Evolutionary conservation across 1,140 invertebrate genomes (phyloP).

Genomic region (Heterodera carotae): DNA sequence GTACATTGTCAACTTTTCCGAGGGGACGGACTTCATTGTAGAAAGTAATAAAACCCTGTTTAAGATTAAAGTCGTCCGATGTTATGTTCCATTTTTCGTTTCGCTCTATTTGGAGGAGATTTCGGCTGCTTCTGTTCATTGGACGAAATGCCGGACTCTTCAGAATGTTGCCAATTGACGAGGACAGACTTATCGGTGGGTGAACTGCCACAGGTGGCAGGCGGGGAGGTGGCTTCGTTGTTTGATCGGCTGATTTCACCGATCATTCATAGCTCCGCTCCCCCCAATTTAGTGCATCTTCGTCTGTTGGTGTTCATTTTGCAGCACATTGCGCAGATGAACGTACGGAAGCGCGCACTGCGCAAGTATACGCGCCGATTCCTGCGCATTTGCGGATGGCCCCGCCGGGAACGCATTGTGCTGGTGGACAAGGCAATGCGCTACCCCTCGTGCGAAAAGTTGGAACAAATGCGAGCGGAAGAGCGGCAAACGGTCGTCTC

Average conservation of each 20-base stretch:
- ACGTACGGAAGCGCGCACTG: slow-evolving; percentile 13
- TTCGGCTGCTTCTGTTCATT: slow-evolving; percentile 7
- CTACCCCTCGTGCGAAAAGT: background rate
- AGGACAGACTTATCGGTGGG: slow-evolving; percentile 11
- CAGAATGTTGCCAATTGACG: slow-evolving; percentile 23
- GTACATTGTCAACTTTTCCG: too few species aligned
- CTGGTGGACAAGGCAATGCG: slow-evolving; percentile 12
- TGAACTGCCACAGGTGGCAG: too few species aligned
- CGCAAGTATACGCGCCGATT: slow-evolving; percentile 26
- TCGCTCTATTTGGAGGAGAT: background rate
- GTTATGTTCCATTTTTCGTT: background rate
- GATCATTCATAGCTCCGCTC: background rate
- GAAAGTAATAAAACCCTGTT: background rate
- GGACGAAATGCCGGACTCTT: slow-evolving; percentile 21
- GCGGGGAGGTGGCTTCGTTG: background rate
- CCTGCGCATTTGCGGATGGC: slow-evolving; percentile 12
- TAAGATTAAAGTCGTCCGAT: slow-evolving; percentile 9
- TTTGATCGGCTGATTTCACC: background rate
- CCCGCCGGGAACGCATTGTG: slow-evolving; percentile 18
- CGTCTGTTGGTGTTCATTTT: slow-evolving; percentile 23
- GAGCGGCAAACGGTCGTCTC: background rate
- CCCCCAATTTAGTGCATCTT: slow-evolving; percentile 15
- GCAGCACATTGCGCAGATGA: background rate
- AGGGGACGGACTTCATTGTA: too few species aligned
- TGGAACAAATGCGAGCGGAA: background rate